These are phyloP conservation scores for Zosterops hypoxanthus DNA, from an alignment of 2,113 vertebrate species.

Conservation along the genomic window DNA sequence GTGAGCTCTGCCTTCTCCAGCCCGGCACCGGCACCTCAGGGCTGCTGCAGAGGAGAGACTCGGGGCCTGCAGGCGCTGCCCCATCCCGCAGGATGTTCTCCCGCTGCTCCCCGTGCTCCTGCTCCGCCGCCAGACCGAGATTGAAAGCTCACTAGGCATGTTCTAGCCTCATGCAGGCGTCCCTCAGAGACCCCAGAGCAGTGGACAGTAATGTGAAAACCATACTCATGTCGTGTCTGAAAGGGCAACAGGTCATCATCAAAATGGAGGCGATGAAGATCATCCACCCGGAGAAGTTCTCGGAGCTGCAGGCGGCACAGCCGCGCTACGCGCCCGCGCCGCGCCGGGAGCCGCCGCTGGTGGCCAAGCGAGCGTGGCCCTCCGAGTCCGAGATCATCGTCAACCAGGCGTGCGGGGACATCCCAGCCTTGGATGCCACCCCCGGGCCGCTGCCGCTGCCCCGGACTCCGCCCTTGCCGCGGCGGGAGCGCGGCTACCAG, in stretches of 20 bases:
- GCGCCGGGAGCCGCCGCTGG: conserved; percentile 83
- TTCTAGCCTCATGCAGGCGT: conserved; percentile 78
- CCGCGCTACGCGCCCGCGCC: conserved; percentile 76
- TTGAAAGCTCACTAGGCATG: conserved; percentile 57
- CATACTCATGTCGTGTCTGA: conserved; percentile 95
- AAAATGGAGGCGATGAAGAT: conserved; percentile 99
- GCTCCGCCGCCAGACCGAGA: conserved; percentile 1
- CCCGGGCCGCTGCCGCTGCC: conserved; percentile 71
- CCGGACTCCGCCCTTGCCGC: conserved; percentile 77
- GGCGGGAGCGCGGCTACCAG: conserved; percentile 83
- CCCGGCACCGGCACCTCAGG: background rate
- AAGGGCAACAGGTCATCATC: conserved; percentile 94
- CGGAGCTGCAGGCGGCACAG: conserved; percentile 74
- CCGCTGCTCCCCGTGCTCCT: conserved; percentile 1
- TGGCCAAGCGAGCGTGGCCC: conserved; percentile 85
- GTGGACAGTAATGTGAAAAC: conserved; percentile 75
- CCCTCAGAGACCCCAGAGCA: conserved; percentile 68
- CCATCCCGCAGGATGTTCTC: conserved; percentile 35
- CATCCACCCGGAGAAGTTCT: conserved; percentile 96
- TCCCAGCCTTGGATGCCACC: conserved; percentile 66
- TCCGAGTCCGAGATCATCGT: conserved; percentile 94
- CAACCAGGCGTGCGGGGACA: conserved; percentile 90
- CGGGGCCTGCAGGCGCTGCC: background rate
- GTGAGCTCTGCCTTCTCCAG: background rate
- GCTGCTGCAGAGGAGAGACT: conserved; percentile 22